Conservation (phyloP, 2,113 vertebrate species). For the Melanocharis versteri region DNA sequence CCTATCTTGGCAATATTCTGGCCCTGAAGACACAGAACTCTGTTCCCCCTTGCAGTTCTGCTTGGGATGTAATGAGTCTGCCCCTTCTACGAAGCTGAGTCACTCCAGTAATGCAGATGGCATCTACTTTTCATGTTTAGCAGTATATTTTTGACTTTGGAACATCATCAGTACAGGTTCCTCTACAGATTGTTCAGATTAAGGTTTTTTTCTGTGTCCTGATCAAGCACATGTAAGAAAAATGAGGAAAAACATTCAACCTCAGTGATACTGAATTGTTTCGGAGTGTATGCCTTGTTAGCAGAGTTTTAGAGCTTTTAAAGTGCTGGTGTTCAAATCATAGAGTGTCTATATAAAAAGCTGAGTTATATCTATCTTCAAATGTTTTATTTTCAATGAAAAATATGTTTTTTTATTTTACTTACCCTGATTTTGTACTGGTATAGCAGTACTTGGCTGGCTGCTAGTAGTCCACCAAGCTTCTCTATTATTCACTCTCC, state of each 20-base stretch:
- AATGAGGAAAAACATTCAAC: not conserved
- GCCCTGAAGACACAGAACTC: not conserved
- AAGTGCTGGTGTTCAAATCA: not conserved
- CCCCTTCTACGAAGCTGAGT: not conserved
- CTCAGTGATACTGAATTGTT: not conserved
- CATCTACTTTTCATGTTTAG: not conserved
- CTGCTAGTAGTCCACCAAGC: not conserved
- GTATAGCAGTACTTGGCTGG: not conserved
- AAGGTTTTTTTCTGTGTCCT: not conserved
- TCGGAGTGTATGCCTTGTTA: not conserved
- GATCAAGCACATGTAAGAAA: not conserved
- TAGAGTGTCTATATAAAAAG: not conserved
- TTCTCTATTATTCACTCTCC: not conserved
- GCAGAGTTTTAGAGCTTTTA: not conserved
- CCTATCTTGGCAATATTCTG: not conserved
- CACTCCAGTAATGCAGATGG: not conserved
- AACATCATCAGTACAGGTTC: not conserved
- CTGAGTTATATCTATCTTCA: not conserved
- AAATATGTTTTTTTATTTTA: not conserved
- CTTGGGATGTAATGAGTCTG: not conserved
- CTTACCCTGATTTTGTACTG: accelerated
- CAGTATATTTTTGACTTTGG: not conserved
- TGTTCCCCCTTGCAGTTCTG: accelerated
- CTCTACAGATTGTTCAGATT: not conserved
- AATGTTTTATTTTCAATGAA: not conserved